phyloP scores from a whole-genome alignment of 2,113 vertebrate genomes.

The Marmota flaviventris region DNA sequence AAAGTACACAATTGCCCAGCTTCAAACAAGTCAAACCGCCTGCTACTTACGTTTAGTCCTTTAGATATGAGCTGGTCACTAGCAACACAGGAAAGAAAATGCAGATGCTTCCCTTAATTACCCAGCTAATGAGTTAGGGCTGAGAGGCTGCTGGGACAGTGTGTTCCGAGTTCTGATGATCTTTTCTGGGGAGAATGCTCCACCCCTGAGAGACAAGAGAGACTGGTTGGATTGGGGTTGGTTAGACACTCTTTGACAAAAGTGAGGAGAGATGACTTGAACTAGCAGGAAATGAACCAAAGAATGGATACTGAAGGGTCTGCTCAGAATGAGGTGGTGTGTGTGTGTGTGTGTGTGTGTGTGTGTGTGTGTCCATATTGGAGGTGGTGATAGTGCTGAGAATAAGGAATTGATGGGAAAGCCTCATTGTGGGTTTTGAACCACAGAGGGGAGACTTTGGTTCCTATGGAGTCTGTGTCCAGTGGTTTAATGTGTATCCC shows the following conservation, averaged over 20 bases:
- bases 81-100: conserved; percentile 34
- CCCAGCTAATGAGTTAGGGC: conserved; percentile 19
- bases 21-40: conserved; percentile 37
- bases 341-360: no score
- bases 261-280: background rate
- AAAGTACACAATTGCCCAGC: conserved; percentile 11
- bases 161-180: conserved; percentile 1
- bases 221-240: background rate
- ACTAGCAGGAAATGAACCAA: background rate
- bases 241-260: background rate
- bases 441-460: background rate
- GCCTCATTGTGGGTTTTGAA: background rate
- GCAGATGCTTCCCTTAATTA: conserved; percentile 20
- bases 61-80: background rate
- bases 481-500: background rate
- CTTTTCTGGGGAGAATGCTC: background rate
- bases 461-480: background rate
- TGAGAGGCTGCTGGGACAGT: conserved; percentile 14
- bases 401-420: background rate
- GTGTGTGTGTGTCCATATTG: background rate
- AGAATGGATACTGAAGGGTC: background rate
- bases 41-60: conserved; percentile 66
- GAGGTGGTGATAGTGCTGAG: background rate
- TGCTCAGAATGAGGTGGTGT: background rate
- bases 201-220: background rate